phyloP scores from a whole-genome alignment of 2,797 vertebrate genomes.

The Vultur gryphus region DNA sequence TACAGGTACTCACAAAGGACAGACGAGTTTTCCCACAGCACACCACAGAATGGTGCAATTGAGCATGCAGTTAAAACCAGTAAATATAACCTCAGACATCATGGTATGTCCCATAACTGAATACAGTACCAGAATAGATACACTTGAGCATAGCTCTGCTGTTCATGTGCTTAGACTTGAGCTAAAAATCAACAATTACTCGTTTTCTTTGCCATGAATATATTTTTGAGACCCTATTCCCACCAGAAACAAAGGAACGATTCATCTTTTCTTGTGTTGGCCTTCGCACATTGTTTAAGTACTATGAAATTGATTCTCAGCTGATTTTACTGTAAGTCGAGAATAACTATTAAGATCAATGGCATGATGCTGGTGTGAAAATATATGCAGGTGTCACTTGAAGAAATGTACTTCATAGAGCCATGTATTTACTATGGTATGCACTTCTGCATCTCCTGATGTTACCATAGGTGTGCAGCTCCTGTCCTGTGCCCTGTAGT shows the following conservation, averaged over 20 bases:
- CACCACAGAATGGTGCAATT: background rate
- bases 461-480: background rate
- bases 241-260: background rate
- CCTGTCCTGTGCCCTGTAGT: background rate
- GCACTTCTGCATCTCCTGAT: background rate
- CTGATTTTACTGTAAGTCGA: background rate
- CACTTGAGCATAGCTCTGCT: background rate
- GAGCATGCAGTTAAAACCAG: background rate
- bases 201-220: background rate
- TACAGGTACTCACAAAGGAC: constrained; percentile 35
- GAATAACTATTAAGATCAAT: background rate
- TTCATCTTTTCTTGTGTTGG: background rate
- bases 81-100: background rate
- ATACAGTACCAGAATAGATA: background rate
- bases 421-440: background rate
- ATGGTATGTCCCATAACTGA: background rate
- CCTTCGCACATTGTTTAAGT: background rate
- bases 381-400: background rate
- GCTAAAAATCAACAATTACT: background rate
- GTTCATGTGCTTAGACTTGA: background rate
- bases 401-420: background rate
- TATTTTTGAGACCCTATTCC: background rate
- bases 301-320: background rate
- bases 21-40: background rate
- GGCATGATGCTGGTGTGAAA: background rate